Evolutionary conservation across 2,113 vertebrate species (phyloP).

Genomic region (Apodemus speciosus): DNA sequence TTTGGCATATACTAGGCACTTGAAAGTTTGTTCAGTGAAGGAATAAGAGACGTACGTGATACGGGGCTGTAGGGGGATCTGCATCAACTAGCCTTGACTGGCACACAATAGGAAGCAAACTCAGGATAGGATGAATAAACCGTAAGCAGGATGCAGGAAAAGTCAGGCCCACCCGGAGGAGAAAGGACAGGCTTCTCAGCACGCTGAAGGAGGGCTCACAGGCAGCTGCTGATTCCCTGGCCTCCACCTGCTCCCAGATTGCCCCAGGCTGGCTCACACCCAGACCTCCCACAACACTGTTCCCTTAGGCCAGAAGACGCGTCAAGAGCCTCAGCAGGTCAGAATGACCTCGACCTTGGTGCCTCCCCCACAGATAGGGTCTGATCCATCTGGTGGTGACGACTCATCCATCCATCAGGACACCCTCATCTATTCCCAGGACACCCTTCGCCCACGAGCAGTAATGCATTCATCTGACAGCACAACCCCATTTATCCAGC

Average conservation of each 20-base stretch:
- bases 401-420: constrained; percentile 73
- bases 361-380: constrained; percentile 33
- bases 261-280: not conserved
- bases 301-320: not conserved
- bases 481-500: constrained; percentile 78
- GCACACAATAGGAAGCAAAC: not conserved
- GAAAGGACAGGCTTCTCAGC: not conserved
- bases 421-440: constrained; percentile 76
- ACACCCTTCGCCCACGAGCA: constrained; percentile 74
- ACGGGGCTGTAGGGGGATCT: not conserved
- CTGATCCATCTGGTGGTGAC: constrained; percentile 59
- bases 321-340: not conserved
- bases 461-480: constrained; percentile 79
- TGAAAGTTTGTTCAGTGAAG: constrained; percentile 18
- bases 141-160: not conserved
- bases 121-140: not conserved
- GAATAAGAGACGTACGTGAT: not conserved
- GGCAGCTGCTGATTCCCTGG: not conserved
- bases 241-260: not conserved
- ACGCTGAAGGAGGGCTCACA: not conserved
- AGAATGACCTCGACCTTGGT: constrained; percentile 41
- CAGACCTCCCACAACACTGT: not conserved
- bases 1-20: not conserved
- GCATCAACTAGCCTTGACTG: not conserved
- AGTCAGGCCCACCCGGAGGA: not conserved